phyloP scores from a whole-genome alignment of 2,113 vertebrate species.

The Xiphias gladius region DNA sequence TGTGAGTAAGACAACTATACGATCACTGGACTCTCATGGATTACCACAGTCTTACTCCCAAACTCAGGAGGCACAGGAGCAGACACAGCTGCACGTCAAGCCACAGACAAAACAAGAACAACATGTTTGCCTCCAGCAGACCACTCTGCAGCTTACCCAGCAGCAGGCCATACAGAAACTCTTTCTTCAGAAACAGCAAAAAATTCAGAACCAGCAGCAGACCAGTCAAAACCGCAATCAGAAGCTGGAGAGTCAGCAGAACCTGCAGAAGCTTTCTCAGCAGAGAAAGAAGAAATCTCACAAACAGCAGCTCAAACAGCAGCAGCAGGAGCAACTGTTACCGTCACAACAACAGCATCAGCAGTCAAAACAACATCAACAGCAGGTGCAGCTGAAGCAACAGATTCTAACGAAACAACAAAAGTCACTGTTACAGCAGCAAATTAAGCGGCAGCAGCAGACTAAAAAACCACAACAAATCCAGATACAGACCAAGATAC shows the following conservation, averaged over 20 bases:
- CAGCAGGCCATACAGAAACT: constrained; percentile 59
- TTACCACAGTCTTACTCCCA: not conserved
- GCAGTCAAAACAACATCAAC: constrained; percentile 34
- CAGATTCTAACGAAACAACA: constrained; percentile 60
- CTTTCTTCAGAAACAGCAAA: constrained; percentile 54
- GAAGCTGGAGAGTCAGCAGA: constrained; percentile 48
- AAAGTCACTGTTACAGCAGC: constrained; percentile 31
- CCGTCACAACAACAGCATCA: constrained; percentile 40
- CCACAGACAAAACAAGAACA: constrained; percentile 13
- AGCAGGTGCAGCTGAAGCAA: constrained; percentile 52
- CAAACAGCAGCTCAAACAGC: constrained; percentile 58
- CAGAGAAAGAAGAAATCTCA: constrained; percentile 73
- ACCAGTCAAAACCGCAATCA: constrained; percentile 30
- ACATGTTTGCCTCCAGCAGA: constrained; percentile 38
- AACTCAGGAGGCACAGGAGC: constrained; percentile 1
- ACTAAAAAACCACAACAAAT: constrained; percentile 44
- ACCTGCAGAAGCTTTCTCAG: constrained; percentile 56
- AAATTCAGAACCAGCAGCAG: constrained; percentile 51
- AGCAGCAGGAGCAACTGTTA: constrained; percentile 34
- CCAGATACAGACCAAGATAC: constrained; percentile 54
- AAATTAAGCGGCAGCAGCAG: constrained; percentile 35
- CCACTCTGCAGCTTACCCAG: constrained; percentile 42
- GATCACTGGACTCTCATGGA: not conserved
- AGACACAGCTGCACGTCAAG: constrained; percentile 6
- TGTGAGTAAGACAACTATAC: not conserved